These are phyloP conservation scores for Connochaetes taurinus DNA, from an alignment of 2,113 vertebrate species.

Conservation along the genomic window DNA sequence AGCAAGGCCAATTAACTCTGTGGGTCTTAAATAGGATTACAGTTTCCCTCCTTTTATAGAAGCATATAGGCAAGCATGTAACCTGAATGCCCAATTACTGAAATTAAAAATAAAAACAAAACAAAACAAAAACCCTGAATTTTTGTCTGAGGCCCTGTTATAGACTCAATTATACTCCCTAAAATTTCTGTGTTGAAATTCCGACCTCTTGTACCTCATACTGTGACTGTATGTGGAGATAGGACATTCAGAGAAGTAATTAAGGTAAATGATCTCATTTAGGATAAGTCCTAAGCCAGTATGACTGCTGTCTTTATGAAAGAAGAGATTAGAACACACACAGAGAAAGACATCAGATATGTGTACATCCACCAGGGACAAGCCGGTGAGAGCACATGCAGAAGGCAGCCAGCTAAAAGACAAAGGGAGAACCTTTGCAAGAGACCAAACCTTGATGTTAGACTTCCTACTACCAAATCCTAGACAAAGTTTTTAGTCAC, in stretches of 20 bases:
- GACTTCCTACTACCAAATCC: neutral
- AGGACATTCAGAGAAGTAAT: neutral
- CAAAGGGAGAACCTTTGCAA: neutral
- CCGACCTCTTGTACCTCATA: fast-evolving
- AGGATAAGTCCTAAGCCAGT: neutral
- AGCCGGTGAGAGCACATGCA: neutral
- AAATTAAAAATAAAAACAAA: neutral
- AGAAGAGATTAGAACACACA: neutral
- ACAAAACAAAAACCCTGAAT: neutral
- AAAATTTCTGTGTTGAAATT: neutral
- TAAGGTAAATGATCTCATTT: neutral
- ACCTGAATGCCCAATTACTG: neutral
- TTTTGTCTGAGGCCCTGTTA: neutral
- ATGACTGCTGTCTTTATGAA: neutral
- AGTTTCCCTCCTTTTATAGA: neutral
- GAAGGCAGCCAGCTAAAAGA: neutral
- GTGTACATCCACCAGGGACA: neutral
- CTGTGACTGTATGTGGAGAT: neutral
- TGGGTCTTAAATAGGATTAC: neutral
- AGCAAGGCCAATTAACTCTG: neutral
- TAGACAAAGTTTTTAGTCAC: neutral
- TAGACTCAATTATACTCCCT: neutral
- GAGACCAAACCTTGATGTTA: neutral
- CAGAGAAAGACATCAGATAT: neutral
- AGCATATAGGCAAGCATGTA: neutral